Conservation (phyloP, 2,797 vertebrate genomes). For the Chloroceryle inda region DNA sequence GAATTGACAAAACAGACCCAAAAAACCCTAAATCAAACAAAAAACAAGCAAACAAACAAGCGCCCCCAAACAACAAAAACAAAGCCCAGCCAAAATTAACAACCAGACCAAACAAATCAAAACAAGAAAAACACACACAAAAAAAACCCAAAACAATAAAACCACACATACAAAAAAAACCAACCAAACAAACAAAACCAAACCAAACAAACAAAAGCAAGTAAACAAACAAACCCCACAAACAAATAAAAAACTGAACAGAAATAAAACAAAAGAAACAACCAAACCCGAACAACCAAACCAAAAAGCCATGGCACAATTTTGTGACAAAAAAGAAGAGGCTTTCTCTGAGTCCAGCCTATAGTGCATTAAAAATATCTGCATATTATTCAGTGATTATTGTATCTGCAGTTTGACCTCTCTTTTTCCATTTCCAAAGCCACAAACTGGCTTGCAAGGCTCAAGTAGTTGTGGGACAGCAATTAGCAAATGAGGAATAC, state of each 20-base stretch:
- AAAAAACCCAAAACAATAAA: not conserved
- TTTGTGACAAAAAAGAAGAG: not conserved
- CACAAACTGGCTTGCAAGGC: not conserved
- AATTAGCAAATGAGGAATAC: not conserved
- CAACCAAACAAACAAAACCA: not conserved
- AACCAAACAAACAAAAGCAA: not conserved
- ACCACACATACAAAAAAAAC: not conserved
- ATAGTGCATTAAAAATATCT: not conserved
- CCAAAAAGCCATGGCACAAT: not conserved
- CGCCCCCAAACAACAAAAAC: not conserved
- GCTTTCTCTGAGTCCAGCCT: not conserved
- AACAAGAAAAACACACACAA: not conserved
- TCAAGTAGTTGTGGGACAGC: not conserved
- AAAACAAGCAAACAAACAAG: not conserved
- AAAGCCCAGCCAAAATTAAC: not conserved
- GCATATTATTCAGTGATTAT: not conserved
- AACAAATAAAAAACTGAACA: too few species aligned
- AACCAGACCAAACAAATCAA: not conserved
- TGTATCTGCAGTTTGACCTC: not conserved
- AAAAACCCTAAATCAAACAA: not conserved
- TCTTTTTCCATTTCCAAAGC: not conserved
- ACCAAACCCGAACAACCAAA: not conserved
- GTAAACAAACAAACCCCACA: not conserved
- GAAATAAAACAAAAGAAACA: too few species aligned
- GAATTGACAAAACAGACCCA: not conserved